phyloP scores from a whole-genome alignment of 2,113 vertebrate species.

The Pelecanus crispus region DNA sequence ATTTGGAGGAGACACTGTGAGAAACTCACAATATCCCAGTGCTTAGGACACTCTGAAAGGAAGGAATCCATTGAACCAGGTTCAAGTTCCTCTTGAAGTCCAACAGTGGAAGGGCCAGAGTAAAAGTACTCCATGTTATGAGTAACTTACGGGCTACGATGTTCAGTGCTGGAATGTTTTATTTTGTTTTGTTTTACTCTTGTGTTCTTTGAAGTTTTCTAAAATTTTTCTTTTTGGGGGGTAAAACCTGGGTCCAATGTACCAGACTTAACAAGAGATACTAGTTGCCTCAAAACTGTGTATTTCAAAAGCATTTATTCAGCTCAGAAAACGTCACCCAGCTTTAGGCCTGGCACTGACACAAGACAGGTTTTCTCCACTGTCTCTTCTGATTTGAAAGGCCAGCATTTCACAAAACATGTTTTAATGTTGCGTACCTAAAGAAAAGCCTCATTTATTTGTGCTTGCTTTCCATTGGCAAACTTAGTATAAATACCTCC shows the following conservation, averaged over 20 bases:
- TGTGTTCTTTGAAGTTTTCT: neutral
- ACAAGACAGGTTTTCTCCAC: neutral
- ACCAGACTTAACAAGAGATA: neutral
- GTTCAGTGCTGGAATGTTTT: neutral
- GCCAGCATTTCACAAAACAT: neutral
- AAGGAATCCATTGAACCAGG: neutral
- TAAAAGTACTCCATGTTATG: neutral
- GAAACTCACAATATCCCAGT: neutral
- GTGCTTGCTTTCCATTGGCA: neutral
- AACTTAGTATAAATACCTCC: neutral
- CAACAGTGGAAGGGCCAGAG: neutral
- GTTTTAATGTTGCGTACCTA: neutral
- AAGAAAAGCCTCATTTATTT: neutral
- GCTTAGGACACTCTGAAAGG: neutral
- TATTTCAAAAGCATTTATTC: neutral
- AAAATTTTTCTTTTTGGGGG: fast-evolving
- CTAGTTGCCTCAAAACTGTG: neutral
- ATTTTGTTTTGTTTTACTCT: neutral
- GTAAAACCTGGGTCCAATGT: neutral
- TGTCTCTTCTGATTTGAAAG: neutral
- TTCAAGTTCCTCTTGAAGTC: neutral
- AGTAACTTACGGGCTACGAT: neutral
- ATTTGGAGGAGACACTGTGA: neutral
- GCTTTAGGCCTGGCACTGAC: neutral
- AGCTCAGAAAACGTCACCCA: neutral